Evolutionary conservation across 2,113 vertebrate genomes (phyloP).

Genomic region (Chaetura pelagica): DNA sequence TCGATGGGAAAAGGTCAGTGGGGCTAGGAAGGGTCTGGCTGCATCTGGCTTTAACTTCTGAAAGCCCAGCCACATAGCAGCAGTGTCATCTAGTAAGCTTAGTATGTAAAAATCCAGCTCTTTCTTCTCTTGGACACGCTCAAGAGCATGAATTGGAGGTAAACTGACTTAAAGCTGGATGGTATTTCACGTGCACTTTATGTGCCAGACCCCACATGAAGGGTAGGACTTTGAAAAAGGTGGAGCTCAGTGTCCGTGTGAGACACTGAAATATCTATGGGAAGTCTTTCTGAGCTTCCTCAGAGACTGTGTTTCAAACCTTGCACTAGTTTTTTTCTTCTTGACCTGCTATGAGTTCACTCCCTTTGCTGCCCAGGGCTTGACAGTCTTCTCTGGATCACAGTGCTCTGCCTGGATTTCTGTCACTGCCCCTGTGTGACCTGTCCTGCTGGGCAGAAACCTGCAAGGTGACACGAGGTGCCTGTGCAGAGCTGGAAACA

Average conservation of each 20-base stretch:
- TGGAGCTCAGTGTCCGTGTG: background rate
- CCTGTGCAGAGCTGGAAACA: background rate
- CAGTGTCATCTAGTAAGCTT: background rate
- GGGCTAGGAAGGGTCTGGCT: background rate
- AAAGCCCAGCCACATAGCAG: background rate
- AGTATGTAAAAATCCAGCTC: background rate
- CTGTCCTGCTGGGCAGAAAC: background rate
- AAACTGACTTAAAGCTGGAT: background rate
- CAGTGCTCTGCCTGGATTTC: constrained; percentile 16
- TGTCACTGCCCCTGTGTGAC: background rate
- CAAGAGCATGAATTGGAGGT: background rate
- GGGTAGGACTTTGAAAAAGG: background rate
- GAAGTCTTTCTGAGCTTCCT: background rate
- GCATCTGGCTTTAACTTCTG: background rate
- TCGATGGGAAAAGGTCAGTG: constrained; percentile 19
- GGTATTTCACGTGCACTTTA: background rate
- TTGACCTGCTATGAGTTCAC: background rate
- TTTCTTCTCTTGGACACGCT: background rate
- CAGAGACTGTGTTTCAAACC: background rate
- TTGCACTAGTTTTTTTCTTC: background rate
- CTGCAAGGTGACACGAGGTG: background rate
- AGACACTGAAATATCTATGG: background rate
- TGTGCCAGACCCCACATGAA: background rate
- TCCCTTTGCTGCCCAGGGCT: background rate
- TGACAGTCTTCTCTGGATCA: background rate